A percentile compares a stretch with the other conserved stretches of the same genome.
These are phyloP conservation scores for Scarus forsteni DNA, from an alignment of 2,797 vertebrate genomes.

Conservation along the genomic window DNA sequence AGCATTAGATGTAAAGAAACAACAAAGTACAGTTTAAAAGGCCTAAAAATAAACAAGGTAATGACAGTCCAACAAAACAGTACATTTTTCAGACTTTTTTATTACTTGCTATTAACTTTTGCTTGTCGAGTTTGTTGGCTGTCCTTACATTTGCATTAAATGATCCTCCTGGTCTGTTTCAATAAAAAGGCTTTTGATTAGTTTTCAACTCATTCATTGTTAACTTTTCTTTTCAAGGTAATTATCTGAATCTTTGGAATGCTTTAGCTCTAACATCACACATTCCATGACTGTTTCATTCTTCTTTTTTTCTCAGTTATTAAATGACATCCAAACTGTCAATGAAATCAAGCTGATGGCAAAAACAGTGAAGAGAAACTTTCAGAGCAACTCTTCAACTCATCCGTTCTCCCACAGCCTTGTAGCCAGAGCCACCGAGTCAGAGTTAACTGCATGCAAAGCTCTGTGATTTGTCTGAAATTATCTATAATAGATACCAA, in stretches of 20 bases:
- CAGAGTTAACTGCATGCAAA: conserved; percentile 16
- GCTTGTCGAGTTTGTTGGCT: neutral
- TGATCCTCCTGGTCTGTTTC: conserved; percentile 7
- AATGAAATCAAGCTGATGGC: conserved; percentile 35
- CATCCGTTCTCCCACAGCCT: conserved; percentile 2
- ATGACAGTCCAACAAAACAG: neutral
- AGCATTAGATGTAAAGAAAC: neutral
- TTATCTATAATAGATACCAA: conserved; percentile 32
- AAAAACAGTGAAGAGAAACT: conserved; percentile 2
- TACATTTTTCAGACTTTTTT: neutral
- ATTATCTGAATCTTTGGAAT: conserved; percentile 28
- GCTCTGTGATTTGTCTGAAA: conserved; percentile 3
- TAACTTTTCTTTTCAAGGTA: conserved; percentile 9
- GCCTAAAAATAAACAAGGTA: conserved; percentile 2
- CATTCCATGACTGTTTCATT: conserved; percentile 51
- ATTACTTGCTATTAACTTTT: conserved; percentile 5
- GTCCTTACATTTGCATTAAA: conserved; percentile 13
- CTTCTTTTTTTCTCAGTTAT: conserved; percentile 56
- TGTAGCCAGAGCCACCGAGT: conserved; percentile 9
- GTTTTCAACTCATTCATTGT: conserved; percentile 1
- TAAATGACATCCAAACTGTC: conserved; percentile 39
- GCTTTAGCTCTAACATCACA: conserved; percentile 36
- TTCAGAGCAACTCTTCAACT: conserved; percentile 2
- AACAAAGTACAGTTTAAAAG: neutral
- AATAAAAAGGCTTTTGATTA: conserved; percentile 24